A percentile compares a stretch with the other conserved stretches of the same genome.
phyloP scores from a whole-genome alignment of 2,888 invertebrate species.

The Standfussiana lucernea region DNA sequence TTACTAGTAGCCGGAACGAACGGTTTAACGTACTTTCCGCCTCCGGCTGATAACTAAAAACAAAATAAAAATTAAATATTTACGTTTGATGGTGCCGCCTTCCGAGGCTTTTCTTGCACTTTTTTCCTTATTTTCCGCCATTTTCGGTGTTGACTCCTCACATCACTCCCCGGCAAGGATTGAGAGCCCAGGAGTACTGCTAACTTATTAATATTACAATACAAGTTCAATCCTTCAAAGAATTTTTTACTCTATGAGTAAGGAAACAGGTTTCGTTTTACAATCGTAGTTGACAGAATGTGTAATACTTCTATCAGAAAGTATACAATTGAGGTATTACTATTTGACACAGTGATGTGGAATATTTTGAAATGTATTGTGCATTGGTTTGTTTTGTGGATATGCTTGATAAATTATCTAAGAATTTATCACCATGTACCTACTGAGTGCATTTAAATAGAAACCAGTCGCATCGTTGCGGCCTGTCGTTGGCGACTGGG shows the following conservation, averaged over 20 bases:
- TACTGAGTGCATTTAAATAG: neutral
- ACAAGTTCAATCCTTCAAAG: neutral
- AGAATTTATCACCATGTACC: neutral
- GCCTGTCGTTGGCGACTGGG: too few relatives aligned
- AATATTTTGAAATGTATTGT: slow-evolving; percentile 25
- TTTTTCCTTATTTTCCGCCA: slow-evolving; percentile 55
- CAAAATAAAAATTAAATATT: slow-evolving; percentile 39
- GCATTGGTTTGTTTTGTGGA: slow-evolving; percentile 8
- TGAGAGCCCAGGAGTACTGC: slow-evolving; percentile 34
- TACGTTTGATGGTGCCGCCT: slow-evolving; percentile 63
- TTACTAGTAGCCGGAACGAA: too few relatives aligned
- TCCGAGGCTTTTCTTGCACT: slow-evolving; percentile 57
- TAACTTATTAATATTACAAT: slow-evolving; percentile 57
- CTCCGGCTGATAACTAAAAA: neutral
- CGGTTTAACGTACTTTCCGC: too few relatives aligned
- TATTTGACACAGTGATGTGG: slow-evolving; percentile 39
- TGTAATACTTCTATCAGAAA: slow-evolving; percentile 54
- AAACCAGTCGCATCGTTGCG: neutral
- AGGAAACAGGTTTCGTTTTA: neutral
- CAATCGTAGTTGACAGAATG: slow-evolving; percentile 26
- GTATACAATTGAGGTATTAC: slow-evolving; percentile 50
- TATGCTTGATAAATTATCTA: slow-evolving; percentile 4
- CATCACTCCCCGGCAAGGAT: slow-evolving; percentile 61
- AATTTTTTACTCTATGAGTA: slow-evolving; percentile 28
- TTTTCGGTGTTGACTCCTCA: slow-evolving; percentile 57